Conservation (phyloP, 2,113 vertebrate species). For the Mustelus asterias region DNA sequence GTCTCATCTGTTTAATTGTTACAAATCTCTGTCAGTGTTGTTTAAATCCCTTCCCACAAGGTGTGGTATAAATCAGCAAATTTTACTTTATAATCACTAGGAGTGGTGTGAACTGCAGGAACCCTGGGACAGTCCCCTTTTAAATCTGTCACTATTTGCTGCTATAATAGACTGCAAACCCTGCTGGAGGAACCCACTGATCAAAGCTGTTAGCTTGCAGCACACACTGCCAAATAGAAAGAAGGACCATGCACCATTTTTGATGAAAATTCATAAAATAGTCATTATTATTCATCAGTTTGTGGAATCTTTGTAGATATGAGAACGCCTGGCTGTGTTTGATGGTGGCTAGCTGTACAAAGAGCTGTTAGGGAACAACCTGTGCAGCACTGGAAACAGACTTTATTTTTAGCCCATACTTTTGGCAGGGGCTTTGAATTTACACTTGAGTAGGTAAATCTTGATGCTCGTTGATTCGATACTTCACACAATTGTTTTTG, state of each 20-base stretch:
- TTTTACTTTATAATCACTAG: neutral
- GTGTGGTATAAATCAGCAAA: neutral
- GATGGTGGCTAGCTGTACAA: neutral
- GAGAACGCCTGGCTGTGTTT: neutral
- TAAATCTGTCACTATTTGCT: neutral
- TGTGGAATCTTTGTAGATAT: neutral
- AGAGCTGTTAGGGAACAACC: neutral
- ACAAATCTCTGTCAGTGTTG: neutral
- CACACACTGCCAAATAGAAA: neutral
- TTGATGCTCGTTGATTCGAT: neutral
- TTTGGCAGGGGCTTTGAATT: constrained; percentile 33
- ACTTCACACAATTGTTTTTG: neutral
- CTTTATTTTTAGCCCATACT: constrained; percentile 21
- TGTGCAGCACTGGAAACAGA: neutral
- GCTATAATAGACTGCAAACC: neutral
- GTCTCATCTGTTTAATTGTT: neutral
- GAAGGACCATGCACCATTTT: neutral
- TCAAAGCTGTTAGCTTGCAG: neutral
- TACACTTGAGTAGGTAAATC: neutral
- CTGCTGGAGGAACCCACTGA: neutral
- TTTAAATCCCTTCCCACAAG: neutral
- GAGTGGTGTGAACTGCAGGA: neutral
- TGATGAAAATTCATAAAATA: neutral
- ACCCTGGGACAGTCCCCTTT: neutral
- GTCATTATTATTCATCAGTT: neutral